Conservation (phyloP, 2,888 invertebrate genomes). For the Trissolcus brochymenae region DNA sequence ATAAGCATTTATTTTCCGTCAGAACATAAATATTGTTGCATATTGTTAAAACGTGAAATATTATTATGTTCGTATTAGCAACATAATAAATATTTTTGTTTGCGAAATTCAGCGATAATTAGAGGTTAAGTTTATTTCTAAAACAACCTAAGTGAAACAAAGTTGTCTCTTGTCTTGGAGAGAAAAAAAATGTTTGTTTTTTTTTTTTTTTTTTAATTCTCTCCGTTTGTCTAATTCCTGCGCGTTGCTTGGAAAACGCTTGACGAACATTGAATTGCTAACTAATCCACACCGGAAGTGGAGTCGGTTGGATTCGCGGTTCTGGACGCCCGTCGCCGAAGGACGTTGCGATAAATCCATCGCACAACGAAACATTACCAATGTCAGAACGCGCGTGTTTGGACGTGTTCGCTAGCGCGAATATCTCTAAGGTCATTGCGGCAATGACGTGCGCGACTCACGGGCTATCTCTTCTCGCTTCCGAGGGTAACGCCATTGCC, state of each 20-base stretch:
- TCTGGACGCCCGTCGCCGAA: constrained; percentile 46
- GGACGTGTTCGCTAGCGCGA: constrained; percentile 45
- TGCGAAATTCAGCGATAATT: constrained; percentile 1
- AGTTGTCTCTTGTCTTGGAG: not conserved
- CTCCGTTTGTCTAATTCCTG: constrained; percentile 7
- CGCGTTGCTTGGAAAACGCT: constrained; percentile 31
- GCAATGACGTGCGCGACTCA: constrained; percentile 46
- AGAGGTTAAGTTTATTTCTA: no score
- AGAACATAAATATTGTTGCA: no score
- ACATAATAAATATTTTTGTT: not conserved
- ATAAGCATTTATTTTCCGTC: no score
- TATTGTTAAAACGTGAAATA: no score
- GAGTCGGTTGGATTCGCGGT: constrained; percentile 28
- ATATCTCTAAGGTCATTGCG: constrained; percentile 55
- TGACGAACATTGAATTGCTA: constrained; percentile 44
- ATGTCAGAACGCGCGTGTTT: constrained; percentile 52
- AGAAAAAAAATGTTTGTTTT: not conserved
- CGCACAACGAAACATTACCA: constrained; percentile 54
- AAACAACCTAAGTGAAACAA: not conserved
- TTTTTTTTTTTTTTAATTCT: no score
- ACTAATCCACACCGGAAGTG: constrained; percentile 49
- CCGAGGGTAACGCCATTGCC: constrained; percentile 55
- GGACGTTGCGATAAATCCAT: constrained; percentile 57
- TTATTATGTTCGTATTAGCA: no score
- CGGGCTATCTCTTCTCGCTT: constrained; percentile 40